These are phyloP conservation scores for Aphrocallistes beatrix DNA, from an alignment of 37 sponge, comb jelly and placozoan genomes.

Conservation along the genomic window DNA sequence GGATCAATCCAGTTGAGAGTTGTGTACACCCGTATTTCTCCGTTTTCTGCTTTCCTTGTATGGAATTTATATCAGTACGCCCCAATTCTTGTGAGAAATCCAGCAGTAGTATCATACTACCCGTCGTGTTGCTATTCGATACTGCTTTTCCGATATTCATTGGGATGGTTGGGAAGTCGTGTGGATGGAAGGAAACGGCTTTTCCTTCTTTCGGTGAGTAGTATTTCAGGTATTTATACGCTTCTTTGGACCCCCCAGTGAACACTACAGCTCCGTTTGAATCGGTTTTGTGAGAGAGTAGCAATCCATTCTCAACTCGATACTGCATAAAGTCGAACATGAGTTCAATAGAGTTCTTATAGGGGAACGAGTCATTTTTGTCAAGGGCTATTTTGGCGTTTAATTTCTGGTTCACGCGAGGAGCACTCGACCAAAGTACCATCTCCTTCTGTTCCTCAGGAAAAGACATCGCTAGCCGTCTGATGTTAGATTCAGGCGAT, in stretches of 20 bases:
- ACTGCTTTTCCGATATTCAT: background rate
- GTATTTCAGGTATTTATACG: constrained; percentile 2
- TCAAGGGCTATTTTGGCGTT: background rate
- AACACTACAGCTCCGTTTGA: background rate
- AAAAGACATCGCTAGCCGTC: background rate
- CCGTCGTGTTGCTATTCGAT: background rate
- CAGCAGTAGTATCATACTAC: background rate
- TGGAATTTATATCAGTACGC: background rate
- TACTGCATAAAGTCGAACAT: constrained; percentile 1
- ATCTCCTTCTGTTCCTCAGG: constrained; percentile 5
- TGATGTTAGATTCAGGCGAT: background rate
- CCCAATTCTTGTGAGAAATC: background rate
- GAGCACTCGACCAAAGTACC: background rate
- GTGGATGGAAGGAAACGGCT: background rate
- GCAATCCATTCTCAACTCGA: background rate
- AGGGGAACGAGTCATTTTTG: background rate
- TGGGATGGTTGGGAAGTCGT: background rate
- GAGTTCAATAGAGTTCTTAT: background rate
- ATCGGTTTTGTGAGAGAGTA: background rate
- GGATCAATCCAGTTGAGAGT: background rate
- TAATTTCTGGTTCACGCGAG: background rate
- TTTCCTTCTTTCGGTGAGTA: background rate
- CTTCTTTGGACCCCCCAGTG: background rate
- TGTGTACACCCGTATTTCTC: background rate
- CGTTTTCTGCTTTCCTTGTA: background rate